These are phyloP conservation scores for Siniperca chuatsi DNA, from an alignment of 2,113 vertebrate species.

Conservation along the genomic window DNA sequence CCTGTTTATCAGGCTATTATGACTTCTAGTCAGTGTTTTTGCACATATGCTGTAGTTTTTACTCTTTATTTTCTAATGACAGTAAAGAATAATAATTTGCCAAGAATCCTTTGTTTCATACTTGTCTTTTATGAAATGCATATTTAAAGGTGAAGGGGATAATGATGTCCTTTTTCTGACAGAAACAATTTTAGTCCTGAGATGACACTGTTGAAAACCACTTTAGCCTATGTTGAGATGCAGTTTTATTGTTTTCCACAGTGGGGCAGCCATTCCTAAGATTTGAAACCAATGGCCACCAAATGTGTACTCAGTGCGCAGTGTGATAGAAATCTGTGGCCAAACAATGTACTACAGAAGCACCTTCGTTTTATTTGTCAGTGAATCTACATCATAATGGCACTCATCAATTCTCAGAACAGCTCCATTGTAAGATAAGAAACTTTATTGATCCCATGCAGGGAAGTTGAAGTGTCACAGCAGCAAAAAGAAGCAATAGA, in stretches of 20 bases:
- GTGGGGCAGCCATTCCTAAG: not conserved
- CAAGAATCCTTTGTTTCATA: not conserved
- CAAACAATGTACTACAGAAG: not conserved
- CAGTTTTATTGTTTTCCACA: constrained; percentile 8
- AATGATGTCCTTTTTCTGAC: not conserved
- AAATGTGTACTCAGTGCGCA: not conserved
- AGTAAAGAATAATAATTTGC: constrained; percentile 20
- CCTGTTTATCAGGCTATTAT: not conserved
- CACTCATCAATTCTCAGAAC: no score
- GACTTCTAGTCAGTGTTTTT: not conserved
- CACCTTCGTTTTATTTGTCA: no score
- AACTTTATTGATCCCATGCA: no score
- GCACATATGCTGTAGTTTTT: not conserved
- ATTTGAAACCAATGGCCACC: not conserved
- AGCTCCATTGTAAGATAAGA: no score
- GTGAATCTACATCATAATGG: no score
- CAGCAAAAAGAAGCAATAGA: no score
- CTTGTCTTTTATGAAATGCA: not conserved
- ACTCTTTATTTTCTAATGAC: constrained; percentile 16
- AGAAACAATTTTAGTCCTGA: not conserved
- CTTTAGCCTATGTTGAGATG: not conserved
- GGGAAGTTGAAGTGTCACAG: no score
- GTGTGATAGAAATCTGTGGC: not conserved
- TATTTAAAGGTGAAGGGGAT: not conserved
- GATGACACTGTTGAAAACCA: not conserved